Base-by-base conservation (phyloP, 2,797 vertebrate species). In the Hemibagrus guttatus region DNA sequence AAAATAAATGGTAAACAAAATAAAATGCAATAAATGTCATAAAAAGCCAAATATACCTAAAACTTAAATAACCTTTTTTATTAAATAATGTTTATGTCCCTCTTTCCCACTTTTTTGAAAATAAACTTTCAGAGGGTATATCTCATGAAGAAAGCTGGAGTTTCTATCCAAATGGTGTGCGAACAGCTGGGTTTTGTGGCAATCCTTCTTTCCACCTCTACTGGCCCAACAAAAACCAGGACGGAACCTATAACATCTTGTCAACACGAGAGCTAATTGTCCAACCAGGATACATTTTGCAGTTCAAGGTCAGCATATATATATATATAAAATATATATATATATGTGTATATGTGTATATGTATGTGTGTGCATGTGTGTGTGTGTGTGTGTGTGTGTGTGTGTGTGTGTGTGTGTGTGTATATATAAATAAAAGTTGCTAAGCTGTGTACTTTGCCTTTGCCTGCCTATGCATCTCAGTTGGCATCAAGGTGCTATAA, bases 101-200 rank as follows among this genome's bases (percentile, higher is more conserved):
- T 84, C 23, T 46, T 6, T 9, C 71, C 42, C 63, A 52, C 19
- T 61, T 59, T 68, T 7, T 46, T 4, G 26, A 4, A 39, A 2
- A 42, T 14, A 83, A 68, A 80, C 49, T 26, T 17, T 42, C 91
- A 99, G 98, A 99, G 95, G 97, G 97, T 2, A 93, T 95, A 85
- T 98, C 97, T 86, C 98, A 99, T 74, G 98, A 99, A 94, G 98
- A 99, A 94, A 98, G 97, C 92, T 99, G 98, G 98, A 99, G 97
- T 89, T 99, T 99, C 94, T 99, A 99, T 89, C 98, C 98, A 42
- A 99, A 99, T 78, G 98, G 97, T 26, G 98, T 99, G 56, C 97
- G 98, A 85, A 99, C 98, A 19, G 98, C 98, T n/a, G 98, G 98
- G 61, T 99, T 99, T 95, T 99, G 98, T 92, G 98, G 98, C 87